Evolutionary conservation across 2,888 invertebrate genomes (phyloP).

Genomic region (Scaptomyza polygonia): DNA sequence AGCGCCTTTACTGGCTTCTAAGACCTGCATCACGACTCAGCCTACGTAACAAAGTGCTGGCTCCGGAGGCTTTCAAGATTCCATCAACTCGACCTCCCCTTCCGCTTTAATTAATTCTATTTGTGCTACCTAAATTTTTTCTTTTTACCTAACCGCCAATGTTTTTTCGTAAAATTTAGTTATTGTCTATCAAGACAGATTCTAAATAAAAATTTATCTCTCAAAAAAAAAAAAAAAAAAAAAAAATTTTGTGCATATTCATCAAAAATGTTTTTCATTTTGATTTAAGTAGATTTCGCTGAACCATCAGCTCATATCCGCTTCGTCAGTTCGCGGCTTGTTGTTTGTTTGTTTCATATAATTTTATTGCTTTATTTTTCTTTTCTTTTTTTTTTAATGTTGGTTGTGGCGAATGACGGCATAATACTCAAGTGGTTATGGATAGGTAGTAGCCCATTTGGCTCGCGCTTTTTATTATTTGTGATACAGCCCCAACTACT

Average conservation of each 20-base stretch:
- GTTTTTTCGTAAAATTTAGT: no score
- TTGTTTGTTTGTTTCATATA: slow-evolving; percentile 32
- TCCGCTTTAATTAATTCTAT: no score
- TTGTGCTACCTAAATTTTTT: no score
- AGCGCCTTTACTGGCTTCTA: no score
- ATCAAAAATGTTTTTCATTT: slow-evolving; percentile 47
- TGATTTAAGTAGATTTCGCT: slow-evolving; percentile 14
- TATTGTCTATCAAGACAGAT: no score
- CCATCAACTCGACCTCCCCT: no score
- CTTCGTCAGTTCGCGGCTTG: slow-evolving; percentile 11
- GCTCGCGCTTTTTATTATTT: slow-evolving; percentile 7
- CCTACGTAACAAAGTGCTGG: no score
- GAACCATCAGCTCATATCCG: slow-evolving; percentile 7
- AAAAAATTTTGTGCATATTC: slow-evolving; percentile 70
- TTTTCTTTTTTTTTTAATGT: slow-evolving; percentile 23
- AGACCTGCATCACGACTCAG: no score
- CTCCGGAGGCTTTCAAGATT: no score
- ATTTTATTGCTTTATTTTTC: slow-evolving; percentile 47
- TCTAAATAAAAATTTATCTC: no score
- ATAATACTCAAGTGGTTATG: slow-evolving; percentile 27
- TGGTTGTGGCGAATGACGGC: slow-evolving; percentile 16
- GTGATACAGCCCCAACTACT: slow-evolving; percentile 15
- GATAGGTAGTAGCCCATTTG: slow-evolving; percentile 20
- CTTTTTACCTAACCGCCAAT: no score
- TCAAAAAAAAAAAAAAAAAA: no score